Evolutionary conservation across 2,113 vertebrate genomes (phyloP).

Genomic region (Hystrix cristata): DNA sequence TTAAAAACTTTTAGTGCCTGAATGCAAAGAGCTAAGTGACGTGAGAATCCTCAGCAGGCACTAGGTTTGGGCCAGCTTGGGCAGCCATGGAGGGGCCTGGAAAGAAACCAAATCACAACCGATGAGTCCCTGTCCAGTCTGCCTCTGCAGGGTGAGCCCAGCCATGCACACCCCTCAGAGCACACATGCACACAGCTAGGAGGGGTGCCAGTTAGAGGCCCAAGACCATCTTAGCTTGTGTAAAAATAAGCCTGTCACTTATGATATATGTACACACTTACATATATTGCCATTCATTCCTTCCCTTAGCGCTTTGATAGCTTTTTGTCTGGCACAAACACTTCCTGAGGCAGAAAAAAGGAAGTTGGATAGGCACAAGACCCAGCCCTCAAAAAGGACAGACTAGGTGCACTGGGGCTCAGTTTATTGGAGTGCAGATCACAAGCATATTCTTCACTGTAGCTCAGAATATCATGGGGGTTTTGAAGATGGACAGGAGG

Average conservation of each 20-base stretch:
- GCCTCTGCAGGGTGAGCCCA: neutral
- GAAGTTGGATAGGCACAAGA: neutral
- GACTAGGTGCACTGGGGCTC: neutral
- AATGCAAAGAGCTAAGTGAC: conserved; percentile 63
- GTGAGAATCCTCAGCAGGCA: conserved; percentile 58
- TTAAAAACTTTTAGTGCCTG: conserved; percentile 76
- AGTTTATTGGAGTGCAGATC: neutral
- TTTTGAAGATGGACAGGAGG: conserved; percentile 7
- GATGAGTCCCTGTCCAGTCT: neutral
- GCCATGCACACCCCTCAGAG: too few relatives aligned
- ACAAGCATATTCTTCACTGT: neutral
- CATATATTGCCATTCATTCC: neutral
- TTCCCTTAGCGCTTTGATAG: conserved; percentile 43
- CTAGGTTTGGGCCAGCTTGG: neutral
- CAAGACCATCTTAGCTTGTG: conserved; percentile 17
- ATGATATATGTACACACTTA: conserved; percentile 32
- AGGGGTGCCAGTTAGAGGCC: neutral
- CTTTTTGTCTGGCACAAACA: conserved; percentile 32
- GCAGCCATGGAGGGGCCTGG: neutral
- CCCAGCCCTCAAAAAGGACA: neutral
- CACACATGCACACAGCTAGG: neutral
- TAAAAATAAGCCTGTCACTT: conserved; percentile 64
- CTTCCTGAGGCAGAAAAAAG: neutral
- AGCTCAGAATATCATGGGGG: neutral
- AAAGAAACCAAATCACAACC: conserved; percentile 43